A percentile compares a stretch with the other conserved stretches of the same genome.
Evolutionary conservation across 2,113 vertebrate genomes (phyloP).

Genomic region (Erinaceus europaeus): DNA sequence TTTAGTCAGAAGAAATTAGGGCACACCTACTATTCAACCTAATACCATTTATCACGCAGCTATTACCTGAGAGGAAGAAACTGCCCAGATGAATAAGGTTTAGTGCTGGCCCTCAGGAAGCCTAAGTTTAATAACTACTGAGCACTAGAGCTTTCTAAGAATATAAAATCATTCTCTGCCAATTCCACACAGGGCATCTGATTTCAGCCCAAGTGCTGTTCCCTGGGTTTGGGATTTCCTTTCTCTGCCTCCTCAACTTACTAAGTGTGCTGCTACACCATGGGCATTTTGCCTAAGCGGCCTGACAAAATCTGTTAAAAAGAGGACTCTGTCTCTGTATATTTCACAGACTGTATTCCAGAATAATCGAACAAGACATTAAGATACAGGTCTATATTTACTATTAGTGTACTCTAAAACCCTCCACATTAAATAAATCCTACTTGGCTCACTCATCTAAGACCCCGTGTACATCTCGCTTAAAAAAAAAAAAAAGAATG

Average conservation of each 20-base stretch:
- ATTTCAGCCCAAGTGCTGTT: constrained; percentile 40
- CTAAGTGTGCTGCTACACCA: neutral
- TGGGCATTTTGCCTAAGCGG: neutral
- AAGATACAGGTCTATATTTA: neutral
- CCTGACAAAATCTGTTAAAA: neutral
- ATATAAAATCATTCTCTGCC: neutral
- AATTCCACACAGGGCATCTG: constrained; percentile 26
- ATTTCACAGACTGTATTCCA: neutral
- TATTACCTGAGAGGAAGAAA: neutral
- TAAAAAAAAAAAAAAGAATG: neutral
- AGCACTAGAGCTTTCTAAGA: constrained; percentile 21
- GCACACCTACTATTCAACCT: neutral
- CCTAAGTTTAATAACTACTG: constrained; percentile 5
- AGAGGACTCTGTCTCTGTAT: neutral
- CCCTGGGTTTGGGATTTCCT: constrained; percentile 22
- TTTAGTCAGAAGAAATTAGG: neutral
- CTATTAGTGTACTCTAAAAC: neutral
- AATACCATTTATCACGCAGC: constrained; percentile 1
- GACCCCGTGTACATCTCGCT: neutral
- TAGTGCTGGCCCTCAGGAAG: constrained; percentile 16
- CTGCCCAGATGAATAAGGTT: neutral
- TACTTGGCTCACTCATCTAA: neutral
- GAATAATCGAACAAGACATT: neutral
- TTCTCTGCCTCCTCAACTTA: neutral
- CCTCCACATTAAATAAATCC: neutral